These are phyloP conservation scores for Petrocephalus sullivani DNA, from an alignment of 2,797 vertebrate species.

Conservation along the genomic window DNA sequence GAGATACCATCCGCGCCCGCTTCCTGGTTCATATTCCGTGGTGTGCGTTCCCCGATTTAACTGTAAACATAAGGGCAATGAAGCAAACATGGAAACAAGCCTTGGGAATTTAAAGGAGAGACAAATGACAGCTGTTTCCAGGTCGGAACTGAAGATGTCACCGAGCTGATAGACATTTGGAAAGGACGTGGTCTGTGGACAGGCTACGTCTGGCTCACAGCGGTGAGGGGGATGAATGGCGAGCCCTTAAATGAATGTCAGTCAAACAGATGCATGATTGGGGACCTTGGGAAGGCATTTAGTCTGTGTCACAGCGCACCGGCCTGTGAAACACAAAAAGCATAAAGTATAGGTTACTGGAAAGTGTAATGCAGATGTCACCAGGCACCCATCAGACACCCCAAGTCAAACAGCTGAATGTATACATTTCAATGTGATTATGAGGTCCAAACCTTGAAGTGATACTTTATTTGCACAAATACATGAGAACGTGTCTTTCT, in stretches of 20 bases:
- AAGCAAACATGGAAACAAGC: background rate
- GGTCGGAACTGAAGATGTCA: background rate
- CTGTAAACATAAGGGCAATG: background rate
- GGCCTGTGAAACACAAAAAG: background rate
- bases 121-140: background rate
- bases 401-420: background rate
- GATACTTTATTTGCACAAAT: background rate
- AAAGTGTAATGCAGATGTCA: background rate
- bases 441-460: background rate
- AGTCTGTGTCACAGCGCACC: background rate
- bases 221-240: background rate
- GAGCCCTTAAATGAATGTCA: background rate
- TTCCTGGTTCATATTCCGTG: background rate
- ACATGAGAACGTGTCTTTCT: background rate
- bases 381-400: background rate
- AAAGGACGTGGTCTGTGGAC: background rate
- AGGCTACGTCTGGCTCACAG: background rate
- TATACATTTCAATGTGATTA: background rate
- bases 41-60: background rate
- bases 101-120: background rate
- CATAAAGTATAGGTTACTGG: background rate
- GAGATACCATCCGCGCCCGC: background rate
- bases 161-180: background rate
- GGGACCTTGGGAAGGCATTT: background rate
- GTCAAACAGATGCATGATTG: background rate